phyloP scores from a whole-genome alignment of 1,140 invertebrate species.

The Pygmarrhopalites habei region DNA sequence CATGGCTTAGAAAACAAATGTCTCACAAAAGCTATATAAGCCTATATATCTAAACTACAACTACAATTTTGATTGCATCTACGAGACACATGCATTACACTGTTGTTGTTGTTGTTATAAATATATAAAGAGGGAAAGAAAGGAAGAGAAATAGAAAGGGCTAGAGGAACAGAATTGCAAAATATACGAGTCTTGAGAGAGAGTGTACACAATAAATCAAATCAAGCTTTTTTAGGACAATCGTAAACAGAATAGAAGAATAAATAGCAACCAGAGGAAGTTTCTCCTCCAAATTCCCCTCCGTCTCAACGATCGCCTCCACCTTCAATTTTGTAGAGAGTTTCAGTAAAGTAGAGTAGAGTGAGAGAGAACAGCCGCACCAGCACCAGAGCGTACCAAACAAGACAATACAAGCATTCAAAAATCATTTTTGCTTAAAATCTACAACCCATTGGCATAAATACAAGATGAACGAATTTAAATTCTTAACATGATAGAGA shows the following conservation, averaged over 20 bases:
- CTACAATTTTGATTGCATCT: no score
- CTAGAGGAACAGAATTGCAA: not conserved
- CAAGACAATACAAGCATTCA: constrained; percentile 11
- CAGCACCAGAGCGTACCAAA: constrained; percentile 6
- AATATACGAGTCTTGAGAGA: not conserved
- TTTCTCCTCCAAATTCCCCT: constrained; percentile 29
- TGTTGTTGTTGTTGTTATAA: no score
- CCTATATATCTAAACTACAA: no score
- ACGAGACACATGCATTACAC: no score
- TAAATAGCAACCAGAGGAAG: constrained; percentile 24
- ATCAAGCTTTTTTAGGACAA: not conserved
- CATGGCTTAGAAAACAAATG: no score
- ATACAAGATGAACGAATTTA: no score
- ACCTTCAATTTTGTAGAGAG: constrained; percentile 10
- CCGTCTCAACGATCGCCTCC: constrained; percentile 24
- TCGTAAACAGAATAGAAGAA: constrained; percentile 16
- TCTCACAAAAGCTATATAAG: no score
- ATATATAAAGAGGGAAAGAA: no score
- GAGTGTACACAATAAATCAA: not conserved
- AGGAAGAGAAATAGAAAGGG: no score
- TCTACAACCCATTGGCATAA: not conserved
- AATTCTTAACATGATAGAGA: no score
- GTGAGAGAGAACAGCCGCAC: not conserved
- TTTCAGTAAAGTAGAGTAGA: constrained; percentile 2
- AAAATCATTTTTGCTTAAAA: constrained; percentile 6